Conservation (phyloP, 2,113 vertebrate species). For the Hemibagrus wyckioides region DNA sequence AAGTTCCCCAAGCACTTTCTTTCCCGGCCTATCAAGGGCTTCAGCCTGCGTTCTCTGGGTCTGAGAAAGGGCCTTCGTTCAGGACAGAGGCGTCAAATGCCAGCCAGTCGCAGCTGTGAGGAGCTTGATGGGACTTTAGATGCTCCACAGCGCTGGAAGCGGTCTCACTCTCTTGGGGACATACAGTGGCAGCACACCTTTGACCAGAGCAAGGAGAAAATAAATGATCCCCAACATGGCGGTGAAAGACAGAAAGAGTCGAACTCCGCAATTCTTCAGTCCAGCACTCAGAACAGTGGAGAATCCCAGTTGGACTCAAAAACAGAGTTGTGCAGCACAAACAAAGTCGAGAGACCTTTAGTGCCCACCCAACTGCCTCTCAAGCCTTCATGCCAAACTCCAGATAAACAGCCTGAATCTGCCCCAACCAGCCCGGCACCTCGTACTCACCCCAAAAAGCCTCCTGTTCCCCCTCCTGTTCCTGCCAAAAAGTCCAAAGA, state of each 20-base stretch:
- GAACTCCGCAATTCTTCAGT: conserved; percentile 37
- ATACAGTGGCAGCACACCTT: conserved; percentile 76
- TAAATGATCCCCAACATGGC: background rate
- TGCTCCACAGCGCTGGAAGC: conserved; percentile 74
- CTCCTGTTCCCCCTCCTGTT: conserved; percentile 89
- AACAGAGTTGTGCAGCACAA: conserved; percentile 30
- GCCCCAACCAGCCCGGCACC: conserved; percentile 64
- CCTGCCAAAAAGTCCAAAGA: conserved; percentile 93
- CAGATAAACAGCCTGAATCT: conserved; percentile 52
- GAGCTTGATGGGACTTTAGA: conserved; percentile 76
- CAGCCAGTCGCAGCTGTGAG: conserved; percentile 87
- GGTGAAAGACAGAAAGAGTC: conserved; percentile 54
- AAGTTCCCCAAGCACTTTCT: conserved; percentile 63
- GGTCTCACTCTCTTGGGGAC: conserved; percentile 91
- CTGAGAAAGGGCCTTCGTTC: conserved; percentile 74
- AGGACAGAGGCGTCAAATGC: conserved; percentile 67
- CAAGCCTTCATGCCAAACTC: conserved; percentile 44
- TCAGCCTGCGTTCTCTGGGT: conserved; percentile 63
- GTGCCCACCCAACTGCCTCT: conserved; percentile 67
- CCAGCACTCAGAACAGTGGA: conserved; percentile 15
- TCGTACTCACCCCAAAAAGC: conserved; percentile 80
- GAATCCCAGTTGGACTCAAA: conserved; percentile 25
- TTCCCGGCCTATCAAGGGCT: conserved; percentile 70
- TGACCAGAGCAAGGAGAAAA: conserved; percentile 62
- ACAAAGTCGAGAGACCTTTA: conserved; percentile 53